Conservation (phyloP, 1,140 invertebrate species). For the Zaprionus ornatus region DNA sequence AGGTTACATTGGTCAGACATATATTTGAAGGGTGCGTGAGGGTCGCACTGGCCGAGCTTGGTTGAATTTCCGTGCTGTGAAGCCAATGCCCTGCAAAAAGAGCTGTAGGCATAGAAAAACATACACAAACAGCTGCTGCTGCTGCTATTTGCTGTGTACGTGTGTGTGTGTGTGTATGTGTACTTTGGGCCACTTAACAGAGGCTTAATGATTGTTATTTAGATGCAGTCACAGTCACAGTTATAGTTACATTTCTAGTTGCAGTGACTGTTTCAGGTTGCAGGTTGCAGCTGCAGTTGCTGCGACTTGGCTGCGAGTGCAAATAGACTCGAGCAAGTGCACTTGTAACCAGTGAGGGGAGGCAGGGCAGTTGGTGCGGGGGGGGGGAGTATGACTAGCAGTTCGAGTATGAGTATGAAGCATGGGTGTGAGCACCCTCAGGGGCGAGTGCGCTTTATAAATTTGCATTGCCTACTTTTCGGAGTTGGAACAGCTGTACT, state of each 20-base stretch:
- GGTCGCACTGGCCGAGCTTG: background rate
- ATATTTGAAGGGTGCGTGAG: background rate
- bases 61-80: background rate
- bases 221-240: constrained; percentile 67
- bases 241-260: constrained; percentile 44
- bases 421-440: constrained; percentile 8
- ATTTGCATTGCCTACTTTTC: constrained; percentile 66
- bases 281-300: constrained; percentile 14
- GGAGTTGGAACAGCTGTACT: background rate
- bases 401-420: background rate
- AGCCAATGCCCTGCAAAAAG: constrained; percentile 38
- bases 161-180: constrained; percentile 32
- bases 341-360: background rate
- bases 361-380: background rate
- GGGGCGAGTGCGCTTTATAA: constrained; percentile 44
- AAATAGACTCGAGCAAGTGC: constrained; percentile 30
- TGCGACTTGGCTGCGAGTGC: constrained; percentile 22
- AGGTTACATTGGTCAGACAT: no score
- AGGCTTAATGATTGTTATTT: constrained; percentile 75
- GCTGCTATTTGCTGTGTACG: background rate
- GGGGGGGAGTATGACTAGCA: background rate
- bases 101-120: constrained; percentile 18
- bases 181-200: constrained; percentile 69
- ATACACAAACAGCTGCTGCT: background rate
- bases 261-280: constrained; percentile 13